Evolutionary conservation across 2,113 vertebrate species (phyloP).

Genomic region (Solea senegalensis): DNA sequence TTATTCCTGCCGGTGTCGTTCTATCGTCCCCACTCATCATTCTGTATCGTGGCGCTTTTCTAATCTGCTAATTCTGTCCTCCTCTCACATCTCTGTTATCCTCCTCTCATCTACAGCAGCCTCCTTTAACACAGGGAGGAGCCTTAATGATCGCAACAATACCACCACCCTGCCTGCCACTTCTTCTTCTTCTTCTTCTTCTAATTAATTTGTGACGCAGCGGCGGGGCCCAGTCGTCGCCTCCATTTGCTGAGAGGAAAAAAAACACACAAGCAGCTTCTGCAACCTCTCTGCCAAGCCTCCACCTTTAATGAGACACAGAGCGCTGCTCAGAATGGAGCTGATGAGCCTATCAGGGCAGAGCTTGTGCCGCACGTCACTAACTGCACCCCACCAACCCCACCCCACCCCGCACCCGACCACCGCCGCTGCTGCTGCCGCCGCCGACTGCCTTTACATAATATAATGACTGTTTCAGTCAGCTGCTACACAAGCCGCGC

Average conservation of each 20-base stretch:
- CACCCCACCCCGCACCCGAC: background rate
- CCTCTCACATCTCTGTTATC: conserved; percentile 46
- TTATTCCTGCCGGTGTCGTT: conserved; percentile 62
- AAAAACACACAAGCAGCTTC: conserved; percentile 40
- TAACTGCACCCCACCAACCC: conserved; percentile 39
- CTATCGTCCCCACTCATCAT: conserved; percentile 56
- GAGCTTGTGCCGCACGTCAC: conserved; percentile 57
- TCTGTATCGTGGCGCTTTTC: conserved; percentile 14
- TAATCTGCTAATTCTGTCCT: conserved; percentile 44
- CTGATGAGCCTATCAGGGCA: conserved; percentile 71
- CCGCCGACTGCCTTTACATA: conserved; percentile 72
- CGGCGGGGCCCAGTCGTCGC: conserved; percentile 35
- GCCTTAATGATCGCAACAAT: conserved; percentile 36
- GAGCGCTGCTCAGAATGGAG: conserved; percentile 62
- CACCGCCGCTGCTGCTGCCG: conserved; percentile 5
- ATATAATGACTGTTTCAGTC: conserved; percentile 75
- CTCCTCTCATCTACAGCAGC: conserved; percentile 46
- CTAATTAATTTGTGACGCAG: conserved; percentile 65
- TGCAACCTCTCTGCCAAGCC: conserved; percentile 54
- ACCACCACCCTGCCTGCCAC: conserved; percentile 11
- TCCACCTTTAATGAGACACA: conserved; percentile 67
- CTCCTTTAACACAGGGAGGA: conserved; percentile 42
- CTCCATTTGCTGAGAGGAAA: conserved; percentile 61
- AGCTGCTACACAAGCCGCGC: conserved; percentile 65
- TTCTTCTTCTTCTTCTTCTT: conserved; percentile 15